These are phyloP conservation scores for Temnothorax nylanderi DNA, from an alignment of 1,140 invertebrate species.

Conservation along the genomic window DNA sequence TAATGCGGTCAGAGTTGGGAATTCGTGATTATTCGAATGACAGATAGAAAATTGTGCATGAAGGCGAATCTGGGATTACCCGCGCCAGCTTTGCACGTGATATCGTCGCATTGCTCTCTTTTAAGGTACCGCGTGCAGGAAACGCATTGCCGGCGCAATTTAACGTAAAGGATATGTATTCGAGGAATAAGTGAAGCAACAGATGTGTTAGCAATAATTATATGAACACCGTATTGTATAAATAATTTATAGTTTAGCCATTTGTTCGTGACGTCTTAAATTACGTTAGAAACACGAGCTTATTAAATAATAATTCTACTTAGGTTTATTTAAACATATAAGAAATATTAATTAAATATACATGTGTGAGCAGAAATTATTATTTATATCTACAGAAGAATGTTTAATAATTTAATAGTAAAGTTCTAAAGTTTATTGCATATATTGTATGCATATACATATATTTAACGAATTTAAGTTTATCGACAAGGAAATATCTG, in stretches of 20 bases:
- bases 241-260: not conserved
- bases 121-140: not conserved
- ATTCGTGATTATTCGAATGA: conserved; percentile 36
- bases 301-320: not conserved
- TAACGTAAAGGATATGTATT: not conserved
- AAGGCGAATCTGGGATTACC: not conserved
- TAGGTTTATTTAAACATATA: not conserved
- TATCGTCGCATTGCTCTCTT: conserved; percentile 24
- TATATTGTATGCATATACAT: not conserved
- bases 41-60: conserved; percentile 36
- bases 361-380: not conserved
- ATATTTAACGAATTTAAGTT: not conserved
- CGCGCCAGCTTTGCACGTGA: not conserved
- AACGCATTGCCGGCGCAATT: not conserved
- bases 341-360: not conserved
- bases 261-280: not conserved
- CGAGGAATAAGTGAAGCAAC: not conserved
- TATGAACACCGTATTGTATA: not conserved
- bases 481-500: not conserved
- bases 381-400: not conserved
- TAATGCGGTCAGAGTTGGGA: conserved; percentile 11
- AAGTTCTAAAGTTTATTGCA: not conserved
- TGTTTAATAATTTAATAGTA: not conserved
- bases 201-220: not conserved
- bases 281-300: not conserved